A percentile compares a stretch with the other conserved stretches of the same genome.
phyloP scores from a whole-genome alignment of 2,888 invertebrate genomes.

The Drosophila limbata region DNA sequence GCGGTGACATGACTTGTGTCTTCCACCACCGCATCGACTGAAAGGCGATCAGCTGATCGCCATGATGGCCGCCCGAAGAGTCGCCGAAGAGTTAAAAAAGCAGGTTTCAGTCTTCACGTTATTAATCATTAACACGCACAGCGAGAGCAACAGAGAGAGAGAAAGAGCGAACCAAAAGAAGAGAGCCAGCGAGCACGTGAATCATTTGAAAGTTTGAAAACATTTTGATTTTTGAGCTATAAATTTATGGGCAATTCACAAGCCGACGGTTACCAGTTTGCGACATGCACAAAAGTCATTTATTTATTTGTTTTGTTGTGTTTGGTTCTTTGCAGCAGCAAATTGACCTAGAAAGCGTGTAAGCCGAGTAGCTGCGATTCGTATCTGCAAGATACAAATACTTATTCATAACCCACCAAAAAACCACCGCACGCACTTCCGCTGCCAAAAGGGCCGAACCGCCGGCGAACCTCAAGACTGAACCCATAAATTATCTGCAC shows the following conservation, averaged over 20 bases:
- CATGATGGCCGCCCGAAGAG: constrained; percentile 74
- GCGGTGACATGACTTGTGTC: constrained; percentile 65
- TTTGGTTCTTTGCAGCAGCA: constrained; percentile 12
- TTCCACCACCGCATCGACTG: constrained; percentile 1
- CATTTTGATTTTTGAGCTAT: constrained; percentile 65
- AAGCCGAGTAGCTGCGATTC: constrained; percentile 66
- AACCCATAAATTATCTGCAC: constrained; percentile 73
- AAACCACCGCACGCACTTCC: constrained; percentile 68
- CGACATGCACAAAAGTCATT: constrained; percentile 79
- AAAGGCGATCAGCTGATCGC: constrained; percentile 70
- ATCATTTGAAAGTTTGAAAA: constrained; percentile 45
- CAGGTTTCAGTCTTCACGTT: constrained; percentile 66
- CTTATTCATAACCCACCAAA: constrained; percentile 28
- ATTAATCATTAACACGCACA: constrained; percentile 71
- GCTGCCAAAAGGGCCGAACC: constrained; percentile 49
- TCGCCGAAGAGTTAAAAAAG: constrained; percentile 47
- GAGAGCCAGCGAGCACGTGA: constrained; percentile 36
- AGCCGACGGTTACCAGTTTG: constrained; percentile 64
- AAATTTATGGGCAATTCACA: constrained; percentile 59
- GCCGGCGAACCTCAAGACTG: constrained; percentile 36
- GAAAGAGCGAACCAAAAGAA: constrained; percentile 6
- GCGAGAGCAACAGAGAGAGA: constrained; percentile 1
- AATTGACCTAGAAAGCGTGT: constrained; percentile 65
- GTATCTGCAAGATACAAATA: constrained; percentile 68
- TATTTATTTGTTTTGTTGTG: constrained; percentile 51